Evolutionary conservation across 2,888 invertebrate species (phyloP).

Genomic region (Drosophila meridionalis): DNA sequence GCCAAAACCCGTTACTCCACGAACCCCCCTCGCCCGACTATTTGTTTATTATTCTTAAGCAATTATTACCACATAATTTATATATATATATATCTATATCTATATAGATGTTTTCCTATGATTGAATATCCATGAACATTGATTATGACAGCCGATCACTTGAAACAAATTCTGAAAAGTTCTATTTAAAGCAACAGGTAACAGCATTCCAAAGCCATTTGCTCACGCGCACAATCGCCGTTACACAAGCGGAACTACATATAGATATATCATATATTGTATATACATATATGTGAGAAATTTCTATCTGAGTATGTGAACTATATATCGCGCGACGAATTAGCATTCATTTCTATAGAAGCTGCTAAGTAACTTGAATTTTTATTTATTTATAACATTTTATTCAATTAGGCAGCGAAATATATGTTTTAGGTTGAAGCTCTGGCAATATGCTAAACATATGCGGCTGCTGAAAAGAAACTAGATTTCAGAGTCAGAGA

Average conservation of each 20-base stretch:
- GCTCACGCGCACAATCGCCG: conserved; percentile 39
- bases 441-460: conserved; percentile 1
- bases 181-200: conserved; percentile 56
- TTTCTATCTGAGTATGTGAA: background rate
- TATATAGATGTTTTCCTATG: conserved; percentile 36
- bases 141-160: conserved; percentile 73
- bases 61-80: conserved; percentile 69
- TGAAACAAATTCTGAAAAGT: conserved; percentile 38
- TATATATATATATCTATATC: conserved; percentile 7
- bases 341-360: conserved; percentile 9
- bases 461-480: conserved; percentile 3
- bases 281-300: background rate
- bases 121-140: conserved; percentile 72
- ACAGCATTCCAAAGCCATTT: conserved; percentile 47
- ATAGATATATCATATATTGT: background rate
- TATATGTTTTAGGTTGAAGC: background rate
- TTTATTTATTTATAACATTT: conserved; percentile 8
- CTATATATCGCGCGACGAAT: conserved; percentile 1
- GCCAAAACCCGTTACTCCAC: conserved; percentile 8
- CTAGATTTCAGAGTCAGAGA: background rate
- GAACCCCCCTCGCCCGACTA: background rate
- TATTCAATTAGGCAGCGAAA: conserved; percentile 22
- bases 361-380: background rate
- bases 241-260: conserved; percentile 13
- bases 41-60: conserved; percentile 62